These are phyloP conservation scores for Ptyas mucosa DNA, from an alignment of 2,113 vertebrate species.

Conservation along the genomic window DNA sequence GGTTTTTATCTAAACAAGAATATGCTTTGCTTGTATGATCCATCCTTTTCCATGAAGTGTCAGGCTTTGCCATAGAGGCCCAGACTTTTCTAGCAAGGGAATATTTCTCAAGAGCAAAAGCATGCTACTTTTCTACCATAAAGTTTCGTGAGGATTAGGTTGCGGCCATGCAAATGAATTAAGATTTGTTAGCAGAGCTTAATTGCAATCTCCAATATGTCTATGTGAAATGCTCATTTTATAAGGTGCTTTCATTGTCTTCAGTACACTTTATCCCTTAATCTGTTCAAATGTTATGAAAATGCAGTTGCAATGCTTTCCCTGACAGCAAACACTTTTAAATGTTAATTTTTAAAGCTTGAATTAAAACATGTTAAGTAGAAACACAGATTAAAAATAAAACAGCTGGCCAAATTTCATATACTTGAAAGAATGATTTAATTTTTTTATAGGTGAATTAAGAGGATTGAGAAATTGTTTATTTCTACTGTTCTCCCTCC, in stretches of 20 bases:
- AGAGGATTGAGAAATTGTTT: constrained; percentile 46
- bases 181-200: constrained; percentile 65
- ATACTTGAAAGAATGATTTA: constrained; percentile 50
- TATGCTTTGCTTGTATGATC: not conserved
- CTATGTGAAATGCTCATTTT: constrained; percentile 75
- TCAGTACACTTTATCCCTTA: constrained; percentile 68
- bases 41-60: not conserved
- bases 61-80: not conserved
- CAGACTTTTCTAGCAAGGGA: constrained; percentile 11
- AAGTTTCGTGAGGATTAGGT: constrained; percentile 67
- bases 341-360: constrained; percentile 63
- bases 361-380: constrained; percentile 52
- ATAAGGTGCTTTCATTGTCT: constrained; percentile 73
- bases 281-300: constrained; percentile 70
- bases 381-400: constrained; percentile 45
- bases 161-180: constrained; percentile 67
- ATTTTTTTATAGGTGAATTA: constrained; percentile 57
- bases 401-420: constrained; percentile 43
- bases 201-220: constrained; percentile 69
- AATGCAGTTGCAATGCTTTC: constrained; percentile 66
- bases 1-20: constrained; percentile 24
- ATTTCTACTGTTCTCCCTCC: not conserved
- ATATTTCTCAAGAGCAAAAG: constrained; percentile 47
- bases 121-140: constrained; percentile 56
- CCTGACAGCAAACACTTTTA: constrained; percentile 62